These are phyloP conservation scores for Avahi laniger DNA, from an alignment of 2,797 vertebrate genomes.

Conservation along the genomic window DNA sequence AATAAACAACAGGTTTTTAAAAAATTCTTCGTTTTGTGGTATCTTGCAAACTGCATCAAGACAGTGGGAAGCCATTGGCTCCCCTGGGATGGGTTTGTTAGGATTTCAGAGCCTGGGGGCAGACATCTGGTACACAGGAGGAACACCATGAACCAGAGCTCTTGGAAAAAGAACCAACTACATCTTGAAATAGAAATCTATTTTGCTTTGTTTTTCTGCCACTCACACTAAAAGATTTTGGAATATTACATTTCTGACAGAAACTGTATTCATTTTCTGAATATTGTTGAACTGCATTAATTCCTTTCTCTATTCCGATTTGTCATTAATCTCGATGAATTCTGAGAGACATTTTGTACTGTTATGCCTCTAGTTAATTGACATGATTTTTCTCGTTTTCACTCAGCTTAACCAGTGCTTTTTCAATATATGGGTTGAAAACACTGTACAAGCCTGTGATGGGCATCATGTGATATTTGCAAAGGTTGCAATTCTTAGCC, in stretches of 20 bases:
- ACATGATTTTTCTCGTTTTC: conserved; percentile 44
- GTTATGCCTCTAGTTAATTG: conserved; percentile 19
- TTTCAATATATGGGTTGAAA: conserved; percentile 6
- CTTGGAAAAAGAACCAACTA: conserved; percentile 11
- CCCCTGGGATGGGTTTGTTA: not conserved
- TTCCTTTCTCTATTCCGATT: conserved; percentile 50
- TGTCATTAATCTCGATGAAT: conserved; percentile 49
- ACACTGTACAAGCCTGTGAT: not conserved
- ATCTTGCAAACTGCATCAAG: not conserved
- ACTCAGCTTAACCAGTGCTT: not conserved
- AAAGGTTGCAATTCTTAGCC: not conserved
- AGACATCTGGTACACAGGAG: not conserved
- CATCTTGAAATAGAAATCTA: conserved; percentile 58
- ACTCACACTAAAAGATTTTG: conserved; percentile 41
- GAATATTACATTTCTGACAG: conserved; percentile 32
- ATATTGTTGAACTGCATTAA: conserved; percentile 20
- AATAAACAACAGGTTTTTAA: conserved; percentile 29
- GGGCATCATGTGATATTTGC: not conserved
- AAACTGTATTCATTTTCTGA: conserved; percentile 49
- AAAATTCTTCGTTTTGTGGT: not conserved
- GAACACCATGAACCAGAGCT: not conserved
- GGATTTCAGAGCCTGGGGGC: conserved; percentile 43
- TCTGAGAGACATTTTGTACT: conserved; percentile 48
- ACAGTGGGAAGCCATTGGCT: not conserved
- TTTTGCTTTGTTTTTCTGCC: conserved; percentile 39